phyloP scores from a whole-genome alignment of 2,113 vertebrate genomes.

The Chionis minor region DNA sequence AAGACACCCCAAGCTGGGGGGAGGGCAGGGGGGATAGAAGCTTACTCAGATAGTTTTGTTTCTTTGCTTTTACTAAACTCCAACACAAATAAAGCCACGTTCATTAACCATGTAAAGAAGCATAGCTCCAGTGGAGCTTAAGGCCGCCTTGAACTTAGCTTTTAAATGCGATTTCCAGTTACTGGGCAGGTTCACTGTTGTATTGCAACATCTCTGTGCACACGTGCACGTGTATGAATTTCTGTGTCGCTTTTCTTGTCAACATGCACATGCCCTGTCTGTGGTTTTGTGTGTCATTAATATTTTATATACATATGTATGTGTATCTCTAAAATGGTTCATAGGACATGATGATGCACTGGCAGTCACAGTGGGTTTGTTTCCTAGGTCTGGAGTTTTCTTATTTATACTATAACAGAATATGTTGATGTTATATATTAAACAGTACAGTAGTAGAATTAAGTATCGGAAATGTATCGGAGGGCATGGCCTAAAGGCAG shows the following conservation, averaged over 20 bases:
- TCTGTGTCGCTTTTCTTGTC: not conserved
- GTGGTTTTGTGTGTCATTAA: not conserved
- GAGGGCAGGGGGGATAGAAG: not conserved
- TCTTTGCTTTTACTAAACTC: not conserved
- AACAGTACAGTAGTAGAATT: slow-evolving; percentile 1
- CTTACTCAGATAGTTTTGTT: not conserved
- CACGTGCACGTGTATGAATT: not conserved
- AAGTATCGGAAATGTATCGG: slow-evolving; percentile 15
- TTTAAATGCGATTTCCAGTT: not conserved
- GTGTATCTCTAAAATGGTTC: not conserved
- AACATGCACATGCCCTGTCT: not conserved
- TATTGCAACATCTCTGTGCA: not conserved
- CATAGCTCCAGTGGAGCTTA: not conserved
- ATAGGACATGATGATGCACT: not conserved
- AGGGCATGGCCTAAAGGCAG: not conserved
- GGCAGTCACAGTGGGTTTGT: not conserved
- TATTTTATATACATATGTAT: not conserved
- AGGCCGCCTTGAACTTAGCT: not conserved
- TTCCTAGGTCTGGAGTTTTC: slow-evolving; percentile 11
- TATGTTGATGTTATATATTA: slow-evolving; percentile 30
- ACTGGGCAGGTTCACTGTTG: not conserved
- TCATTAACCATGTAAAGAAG: not conserved
- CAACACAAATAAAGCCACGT: not conserved
- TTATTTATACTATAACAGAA: slow-evolving; percentile 44
- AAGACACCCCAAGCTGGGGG: not conserved